A percentile compares a stretch with the other conserved stretches of the same genome.
Evolutionary conservation across 2,888 invertebrate species (phyloP).

Genomic region (Ophion ventricosus): DNA sequence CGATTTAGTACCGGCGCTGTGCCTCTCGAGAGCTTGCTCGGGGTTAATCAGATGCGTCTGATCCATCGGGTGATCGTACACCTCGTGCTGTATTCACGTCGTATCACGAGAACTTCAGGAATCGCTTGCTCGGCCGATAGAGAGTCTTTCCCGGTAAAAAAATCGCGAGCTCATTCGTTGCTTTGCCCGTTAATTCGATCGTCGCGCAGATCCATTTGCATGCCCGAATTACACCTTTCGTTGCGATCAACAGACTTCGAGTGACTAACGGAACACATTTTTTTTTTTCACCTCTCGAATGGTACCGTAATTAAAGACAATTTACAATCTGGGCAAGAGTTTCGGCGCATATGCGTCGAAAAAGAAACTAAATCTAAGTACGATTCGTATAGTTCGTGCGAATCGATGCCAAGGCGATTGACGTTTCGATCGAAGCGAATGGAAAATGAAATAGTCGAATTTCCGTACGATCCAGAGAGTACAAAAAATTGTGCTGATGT

Average conservation of each 20-base stretch:
- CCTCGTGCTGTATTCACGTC: slow-evolving; percentile 9
- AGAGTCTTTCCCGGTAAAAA: neutral
- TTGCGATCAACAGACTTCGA: neutral
- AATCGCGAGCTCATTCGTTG: slow-evolving; percentile 20
- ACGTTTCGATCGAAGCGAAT: neutral
- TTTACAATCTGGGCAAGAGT: no score
- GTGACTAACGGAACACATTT: neutral
- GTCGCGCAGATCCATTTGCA: slow-evolving; percentile 2
- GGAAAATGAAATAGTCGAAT: neutral
- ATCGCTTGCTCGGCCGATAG: slow-evolving; percentile 14
- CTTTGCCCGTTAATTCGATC: slow-evolving; percentile 12
- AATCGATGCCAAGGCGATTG: neutral
- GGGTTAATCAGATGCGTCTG: slow-evolving; percentile 68
- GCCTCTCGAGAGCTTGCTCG: slow-evolving; percentile 54
- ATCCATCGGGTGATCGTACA: slow-evolving; percentile 50
- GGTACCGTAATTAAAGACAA: no score
- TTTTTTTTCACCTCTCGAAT: neutral
- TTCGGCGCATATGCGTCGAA: neutral
- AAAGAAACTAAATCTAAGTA: neutral
- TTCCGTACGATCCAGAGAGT: neutral
- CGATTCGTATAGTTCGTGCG: neutral
- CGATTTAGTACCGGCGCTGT: slow-evolving; percentile 42
- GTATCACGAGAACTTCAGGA: slow-evolving; percentile 34
- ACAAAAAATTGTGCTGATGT: no score
- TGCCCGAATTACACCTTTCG: neutral